Percentiles rank a stretch among this genome's conserved stretches.
Evolutionary conservation across 23 tunicate species (phyloP).

Genomic region (Halocynthia roretzi): DNA sequence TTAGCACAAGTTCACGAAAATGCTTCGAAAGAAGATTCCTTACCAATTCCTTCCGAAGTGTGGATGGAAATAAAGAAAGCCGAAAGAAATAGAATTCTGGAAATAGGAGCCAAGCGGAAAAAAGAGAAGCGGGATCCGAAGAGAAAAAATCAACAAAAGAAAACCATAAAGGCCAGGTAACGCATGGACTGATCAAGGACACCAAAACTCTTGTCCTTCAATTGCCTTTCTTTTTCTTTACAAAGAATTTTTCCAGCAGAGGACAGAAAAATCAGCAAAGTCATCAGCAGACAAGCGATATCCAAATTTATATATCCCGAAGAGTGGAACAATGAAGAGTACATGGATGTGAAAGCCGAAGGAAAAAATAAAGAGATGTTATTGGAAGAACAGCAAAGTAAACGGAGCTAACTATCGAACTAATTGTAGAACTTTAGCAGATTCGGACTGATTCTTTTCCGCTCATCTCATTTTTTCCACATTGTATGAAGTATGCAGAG

Average conservation of each 20-base stretch:
- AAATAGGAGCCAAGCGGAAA: not conserved
- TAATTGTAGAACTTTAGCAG: too few relatives aligned
- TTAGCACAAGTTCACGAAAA: slow-evolving; percentile 43
- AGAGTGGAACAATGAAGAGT: slow-evolving; percentile 34
- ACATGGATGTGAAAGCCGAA: not conserved
- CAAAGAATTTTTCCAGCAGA: not conserved
- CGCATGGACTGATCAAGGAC: too few relatives aligned
- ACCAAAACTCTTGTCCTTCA: not conserved
- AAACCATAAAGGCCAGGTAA: not conserved
- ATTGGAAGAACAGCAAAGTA: too few relatives aligned
- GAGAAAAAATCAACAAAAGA: not conserved
- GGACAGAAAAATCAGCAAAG: not conserved
- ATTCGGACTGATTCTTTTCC: too few relatives aligned
- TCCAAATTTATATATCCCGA: slow-evolving; percentile 39
- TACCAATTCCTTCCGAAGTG: slow-evolving; percentile 13
- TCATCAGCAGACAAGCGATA: not conserved
- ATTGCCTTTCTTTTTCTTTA: not conserved
- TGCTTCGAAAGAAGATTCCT: not conserved
- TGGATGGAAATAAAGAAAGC: slow-evolving; percentile 17
- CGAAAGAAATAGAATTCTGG: slow-evolving; percentile 5
- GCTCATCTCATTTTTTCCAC: too few relatives aligned
- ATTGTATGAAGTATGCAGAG: too few relatives aligned
- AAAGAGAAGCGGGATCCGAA: slow-evolving; percentile 2
- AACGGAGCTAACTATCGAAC: too few relatives aligned
- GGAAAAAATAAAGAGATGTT: not conserved